These are phyloP conservation scores for Acropora tenuis DNA, from an alignment of 64 coral and sea anemone species.

Conservation along the genomic window DNA sequence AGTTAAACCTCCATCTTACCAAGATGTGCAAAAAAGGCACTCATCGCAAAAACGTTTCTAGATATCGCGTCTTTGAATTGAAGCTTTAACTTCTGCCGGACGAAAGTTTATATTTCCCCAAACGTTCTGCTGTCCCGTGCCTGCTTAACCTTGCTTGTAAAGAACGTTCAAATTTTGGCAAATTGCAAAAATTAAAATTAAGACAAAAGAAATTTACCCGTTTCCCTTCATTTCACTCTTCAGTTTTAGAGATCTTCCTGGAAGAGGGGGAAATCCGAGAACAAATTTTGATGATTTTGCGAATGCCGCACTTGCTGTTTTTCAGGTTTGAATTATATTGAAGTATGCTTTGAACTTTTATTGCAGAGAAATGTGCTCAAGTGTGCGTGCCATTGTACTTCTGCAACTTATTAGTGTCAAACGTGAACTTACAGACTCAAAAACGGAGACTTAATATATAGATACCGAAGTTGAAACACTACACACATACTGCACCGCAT, in stretches of 20 bases:
- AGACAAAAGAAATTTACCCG: too few relatives aligned
- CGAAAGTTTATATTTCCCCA: too few relatives aligned
- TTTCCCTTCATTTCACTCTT: neutral
- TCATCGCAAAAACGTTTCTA: neutral
- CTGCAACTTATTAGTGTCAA: too few relatives aligned
- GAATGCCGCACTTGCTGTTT: constrained; percentile 96
- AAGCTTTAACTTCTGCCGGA: too few relatives aligned
- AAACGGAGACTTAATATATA: neutral
- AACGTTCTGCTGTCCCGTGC: neutral
- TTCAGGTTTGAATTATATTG: constrained; percentile 65
- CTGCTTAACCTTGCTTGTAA: too few relatives aligned
- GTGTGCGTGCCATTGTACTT: too few relatives aligned
- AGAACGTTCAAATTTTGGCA: too few relatives aligned
- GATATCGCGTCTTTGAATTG: too few relatives aligned
- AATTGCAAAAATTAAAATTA: too few relatives aligned
- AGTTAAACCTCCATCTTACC: too few relatives aligned
- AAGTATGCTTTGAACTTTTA: neutral
- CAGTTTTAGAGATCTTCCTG: constrained; percentile 81
- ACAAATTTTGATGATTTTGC: constrained; percentile 99
- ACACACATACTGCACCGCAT: too few relatives aligned
- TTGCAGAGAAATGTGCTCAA: neutral
- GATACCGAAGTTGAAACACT: too few relatives aligned
- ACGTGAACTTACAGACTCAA: neutral
- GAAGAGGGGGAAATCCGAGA: constrained; percentile 74
- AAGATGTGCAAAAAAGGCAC: neutral